phyloP scores from a whole-genome alignment of 2,888 invertebrate genomes.

The Meghimatium bilineatum region DNA sequence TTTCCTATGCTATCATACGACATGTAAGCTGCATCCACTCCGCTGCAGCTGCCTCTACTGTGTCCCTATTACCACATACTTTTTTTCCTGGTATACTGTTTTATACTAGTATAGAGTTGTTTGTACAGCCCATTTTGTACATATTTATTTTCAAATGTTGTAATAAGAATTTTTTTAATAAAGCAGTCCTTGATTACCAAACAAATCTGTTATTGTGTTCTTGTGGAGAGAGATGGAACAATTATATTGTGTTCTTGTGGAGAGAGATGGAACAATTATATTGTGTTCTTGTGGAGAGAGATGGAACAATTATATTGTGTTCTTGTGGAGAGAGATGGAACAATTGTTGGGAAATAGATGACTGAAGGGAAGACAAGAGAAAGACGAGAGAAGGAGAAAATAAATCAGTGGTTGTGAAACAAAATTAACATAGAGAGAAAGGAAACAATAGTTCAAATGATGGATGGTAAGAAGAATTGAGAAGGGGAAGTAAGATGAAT shows the following conservation, averaged over 20 bases:
- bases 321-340: conserved; percentile 23
- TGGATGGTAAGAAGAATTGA: neutral
- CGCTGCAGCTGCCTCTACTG: no score
- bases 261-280: conserved; percentile 11
- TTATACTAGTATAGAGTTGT: conserved; percentile 8
- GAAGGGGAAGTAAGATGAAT: neutral
- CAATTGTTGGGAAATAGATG: neutral
- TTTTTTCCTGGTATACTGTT: neutral
- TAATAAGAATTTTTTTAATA: conserved; percentile 20
- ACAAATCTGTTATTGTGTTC: neutral
- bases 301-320: neutral
- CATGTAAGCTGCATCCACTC: neutral
- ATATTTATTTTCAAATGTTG: conserved; percentile 28
- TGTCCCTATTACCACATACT: neutral
- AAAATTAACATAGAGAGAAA: neutral
- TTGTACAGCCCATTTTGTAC: conserved; percentile 9
- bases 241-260: no score
- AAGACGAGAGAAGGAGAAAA: neutral
- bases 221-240: conserved; percentile 11
- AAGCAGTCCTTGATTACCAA: conserved; percentile 10
- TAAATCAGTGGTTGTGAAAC: neutral
- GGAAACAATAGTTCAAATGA: no score
- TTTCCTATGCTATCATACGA: neutral
- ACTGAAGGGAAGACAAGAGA: neutral
- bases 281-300: no score